A percentile compares a stretch with the other conserved stretches of the same genome.
Evolutionary conservation across 2,113 vertebrate genomes (phyloP).

Genomic region (Paradoxurus hermaphroditus): DNA sequence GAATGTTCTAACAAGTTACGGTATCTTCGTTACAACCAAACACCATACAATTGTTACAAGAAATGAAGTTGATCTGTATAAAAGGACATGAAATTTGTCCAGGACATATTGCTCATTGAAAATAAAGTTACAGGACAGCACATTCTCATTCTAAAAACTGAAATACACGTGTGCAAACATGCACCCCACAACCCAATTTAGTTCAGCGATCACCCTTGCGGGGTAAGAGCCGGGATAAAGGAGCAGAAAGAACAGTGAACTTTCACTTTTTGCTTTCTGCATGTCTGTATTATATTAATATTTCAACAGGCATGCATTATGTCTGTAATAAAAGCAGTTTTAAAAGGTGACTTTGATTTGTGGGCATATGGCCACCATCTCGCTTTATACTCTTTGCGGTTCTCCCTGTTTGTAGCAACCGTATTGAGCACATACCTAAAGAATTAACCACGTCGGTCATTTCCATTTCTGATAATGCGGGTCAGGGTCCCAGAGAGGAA

Average conservation of each 20-base stretch:
- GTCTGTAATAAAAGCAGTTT: neutral
- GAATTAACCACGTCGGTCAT: neutral
- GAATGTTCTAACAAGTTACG: neutral
- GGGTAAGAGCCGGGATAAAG: neutral
- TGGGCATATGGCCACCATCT: neutral
- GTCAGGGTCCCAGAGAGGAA: neutral
- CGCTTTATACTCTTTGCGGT: neutral
- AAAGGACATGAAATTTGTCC: neutral
- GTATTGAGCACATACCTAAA: neutral
- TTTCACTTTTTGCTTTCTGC: neutral
- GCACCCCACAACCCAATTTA: neutral
- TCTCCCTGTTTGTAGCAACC: neutral
- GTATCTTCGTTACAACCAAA: neutral
- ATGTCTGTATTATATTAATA: neutral
- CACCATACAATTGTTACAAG: neutral
- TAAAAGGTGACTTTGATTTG: neutral
- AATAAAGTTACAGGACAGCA: neutral
- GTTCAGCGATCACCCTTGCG: neutral
- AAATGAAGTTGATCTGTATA: neutral
- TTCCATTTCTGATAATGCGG: neutral
- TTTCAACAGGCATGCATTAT: neutral
- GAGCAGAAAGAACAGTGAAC: neutral
- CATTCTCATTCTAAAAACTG: neutral
- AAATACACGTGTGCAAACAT: neutral
- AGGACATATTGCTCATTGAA: neutral